These are phyloP conservation scores for Calliphora vomitoria DNA, from an alignment of 2,888 invertebrate species.

Conservation along the genomic window DNA sequence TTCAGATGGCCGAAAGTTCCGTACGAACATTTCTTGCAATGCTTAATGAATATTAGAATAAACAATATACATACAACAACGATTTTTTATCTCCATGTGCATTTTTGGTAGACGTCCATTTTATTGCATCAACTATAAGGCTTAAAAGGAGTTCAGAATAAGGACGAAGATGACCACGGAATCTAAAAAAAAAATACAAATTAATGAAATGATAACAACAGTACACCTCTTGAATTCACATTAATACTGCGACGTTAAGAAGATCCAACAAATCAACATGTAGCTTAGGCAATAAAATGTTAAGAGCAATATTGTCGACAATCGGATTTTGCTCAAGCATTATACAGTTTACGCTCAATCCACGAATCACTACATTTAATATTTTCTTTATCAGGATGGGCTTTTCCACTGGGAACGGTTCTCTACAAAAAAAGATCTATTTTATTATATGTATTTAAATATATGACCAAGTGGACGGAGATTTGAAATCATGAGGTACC, in stretches of 20 bases:
- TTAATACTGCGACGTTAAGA: constrained; percentile 76
- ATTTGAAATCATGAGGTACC: constrained; percentile 61
- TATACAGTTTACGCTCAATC: constrained; percentile 78
- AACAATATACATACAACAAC: constrained; percentile 73
- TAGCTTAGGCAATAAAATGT: constrained; percentile 78
- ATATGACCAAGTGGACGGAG: neutral
- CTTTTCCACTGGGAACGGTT: constrained; percentile 81
- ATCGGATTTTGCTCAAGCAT: constrained; percentile 78
- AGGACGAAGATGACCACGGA: constrained; percentile 77
- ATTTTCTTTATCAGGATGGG: constrained; percentile 78
- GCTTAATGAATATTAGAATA: neutral
- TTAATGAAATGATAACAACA: neutral
- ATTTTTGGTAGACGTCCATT: constrained; percentile 79
- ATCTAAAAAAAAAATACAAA: constrained; percentile 64
- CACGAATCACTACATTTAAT: constrained; percentile 78
- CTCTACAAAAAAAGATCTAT: constrained; percentile 71
- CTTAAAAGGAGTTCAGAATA: constrained; percentile 77
- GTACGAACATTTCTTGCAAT: no score
- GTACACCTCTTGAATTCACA: constrained; percentile 74
- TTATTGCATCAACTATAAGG: constrained; percentile 77
- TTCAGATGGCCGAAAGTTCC: no score
- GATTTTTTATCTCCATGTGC: constrained; percentile 76
- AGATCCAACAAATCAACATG: constrained; percentile 78
- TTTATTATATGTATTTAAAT: neutral
- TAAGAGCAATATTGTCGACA: constrained; percentile 79